Evolutionary conservation across 2,113 vertebrate genomes (phyloP), one percentile per base, ranked within the genome.

Genomic region (Embiotoca jacksoni): DNA sequence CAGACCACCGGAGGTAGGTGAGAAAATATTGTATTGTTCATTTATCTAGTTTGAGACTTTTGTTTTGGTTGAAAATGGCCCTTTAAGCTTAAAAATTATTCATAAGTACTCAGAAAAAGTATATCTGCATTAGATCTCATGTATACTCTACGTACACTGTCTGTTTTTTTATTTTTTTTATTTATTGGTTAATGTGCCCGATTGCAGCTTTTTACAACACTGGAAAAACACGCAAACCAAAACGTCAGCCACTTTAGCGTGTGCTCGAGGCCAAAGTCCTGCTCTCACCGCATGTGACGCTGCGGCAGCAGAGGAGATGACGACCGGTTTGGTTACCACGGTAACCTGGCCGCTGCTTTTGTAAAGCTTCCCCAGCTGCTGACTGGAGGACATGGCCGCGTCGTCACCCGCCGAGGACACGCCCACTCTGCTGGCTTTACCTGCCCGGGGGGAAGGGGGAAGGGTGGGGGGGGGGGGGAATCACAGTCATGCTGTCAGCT

Each of bases 281-380:
- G 16, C 23, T 15, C 86, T 94, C 93, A 98, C 97, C 96, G 93
- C 91, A 70, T 96, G 96, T 7, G 95, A 95, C 71, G 95, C 94
- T 10, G 95, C 84, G 5, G 94, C 93, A 0, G 94, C 94, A 35
- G 96, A 94, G 44, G 95, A 91, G 0, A 93, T 87, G 0, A 94
- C 93, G 63, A 94, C 93, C 8, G 96, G 95, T 80, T 97, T 97
- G 86, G 96, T 95, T 83, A 95, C 95, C 52, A 95, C 89, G 0
- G 95, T 95, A 0, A 95, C 94, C 89, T 96, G 96, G 1, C 95
- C 94, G 62, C 94, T 92, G 13, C 92, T 93, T 91, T 96, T 96
- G 58, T 90, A 93, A 77, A 96, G 91, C 6, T 95, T 95, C 68
- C 94, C 95, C 72, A 23, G 77, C 64, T 93, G 94, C 80, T 95